Evolutionary conservation across 1,140 invertebrate species (phyloP).

Genomic region (Rhagoletis zephyria): DNA sequence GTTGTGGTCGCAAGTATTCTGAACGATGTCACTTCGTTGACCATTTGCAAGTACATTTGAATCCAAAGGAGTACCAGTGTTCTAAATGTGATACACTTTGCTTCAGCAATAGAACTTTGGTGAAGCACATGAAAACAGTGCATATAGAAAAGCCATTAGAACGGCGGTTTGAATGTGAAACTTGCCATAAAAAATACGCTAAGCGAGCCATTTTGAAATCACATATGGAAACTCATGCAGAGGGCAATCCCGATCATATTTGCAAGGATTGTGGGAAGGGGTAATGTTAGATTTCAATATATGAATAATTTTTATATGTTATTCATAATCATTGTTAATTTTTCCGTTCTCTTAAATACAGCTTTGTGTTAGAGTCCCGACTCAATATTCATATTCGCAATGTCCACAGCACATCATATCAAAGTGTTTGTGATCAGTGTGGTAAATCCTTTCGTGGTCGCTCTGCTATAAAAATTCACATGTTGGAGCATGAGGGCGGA

Average conservation of each 20-base stretch:
- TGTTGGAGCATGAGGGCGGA: constrained; percentile 47
- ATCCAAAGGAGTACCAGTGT: constrained; percentile 62
- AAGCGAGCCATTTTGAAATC: constrained; percentile 60
- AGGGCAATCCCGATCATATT: constrained; percentile 60
- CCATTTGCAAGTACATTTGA: constrained; percentile 62
- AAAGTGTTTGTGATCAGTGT: constrained; percentile 61
- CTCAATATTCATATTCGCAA: constrained; percentile 63
- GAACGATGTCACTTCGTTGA: constrained; percentile 62
- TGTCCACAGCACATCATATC: constrained; percentile 57
- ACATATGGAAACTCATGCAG: constrained; percentile 59
- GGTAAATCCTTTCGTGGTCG: constrained; percentile 60
- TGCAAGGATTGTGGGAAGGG: constrained; percentile 62
- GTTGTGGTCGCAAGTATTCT: constrained; percentile 62
- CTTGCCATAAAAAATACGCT: constrained; percentile 62
- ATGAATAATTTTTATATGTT: background rate
- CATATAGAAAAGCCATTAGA: constrained; percentile 53
- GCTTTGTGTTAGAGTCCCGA: constrained; percentile 57
- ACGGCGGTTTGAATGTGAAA: constrained; percentile 59
- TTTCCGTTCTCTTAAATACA: constrained; percentile 54
- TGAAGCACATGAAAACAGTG: constrained; percentile 50
- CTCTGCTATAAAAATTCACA: constrained; percentile 19
- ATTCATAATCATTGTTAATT: background rate
- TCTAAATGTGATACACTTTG: constrained; percentile 45
- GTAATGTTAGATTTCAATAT: constrained; percentile 50
- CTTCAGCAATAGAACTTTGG: constrained; percentile 28